Percentiles rank a stretch among this genome's conserved stretches.
Evolutionary conservation across 2,113 vertebrate species (phyloP).

Genomic region (Felis chaus): DNA sequence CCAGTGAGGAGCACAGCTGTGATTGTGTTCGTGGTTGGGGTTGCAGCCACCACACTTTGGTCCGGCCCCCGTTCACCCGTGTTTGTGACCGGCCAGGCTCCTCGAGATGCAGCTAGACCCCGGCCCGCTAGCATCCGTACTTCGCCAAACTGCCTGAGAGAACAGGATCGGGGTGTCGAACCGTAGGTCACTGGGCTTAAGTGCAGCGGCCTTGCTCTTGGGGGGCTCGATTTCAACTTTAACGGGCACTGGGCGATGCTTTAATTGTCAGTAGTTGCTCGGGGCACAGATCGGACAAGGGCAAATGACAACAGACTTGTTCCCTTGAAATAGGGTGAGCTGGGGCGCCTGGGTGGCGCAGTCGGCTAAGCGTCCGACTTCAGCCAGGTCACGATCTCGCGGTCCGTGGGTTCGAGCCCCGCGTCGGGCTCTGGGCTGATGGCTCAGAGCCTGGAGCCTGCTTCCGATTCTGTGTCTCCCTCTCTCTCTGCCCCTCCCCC

Average conservation of each 20-base stretch:
- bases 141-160: accelerated
- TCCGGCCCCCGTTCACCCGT: background rate
- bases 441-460: too few relatives aligned
- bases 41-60: background rate
- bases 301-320: constrained; percentile 13
- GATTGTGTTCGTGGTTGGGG: background rate
- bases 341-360: background rate
- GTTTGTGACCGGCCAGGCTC: background rate
- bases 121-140: accelerated
- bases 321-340: background rate
- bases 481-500: too few relatives aligned
- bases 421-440: too few relatives aligned
- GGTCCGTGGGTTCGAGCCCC: too few relatives aligned
- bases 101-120: background rate
- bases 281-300: constrained; percentile 2
- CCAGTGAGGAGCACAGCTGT: background rate
- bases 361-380: too few relatives aligned
- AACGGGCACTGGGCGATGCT: background rate
- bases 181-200: background rate
- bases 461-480: too few relatives aligned
- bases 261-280: constrained; percentile 59
- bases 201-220: accelerated
- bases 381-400: too few relatives aligned
- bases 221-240: background rate
- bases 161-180: accelerated